phyloP scores from a whole-genome alignment of 2,113 vertebrate genomes.

The Alectura lathami region DNA sequence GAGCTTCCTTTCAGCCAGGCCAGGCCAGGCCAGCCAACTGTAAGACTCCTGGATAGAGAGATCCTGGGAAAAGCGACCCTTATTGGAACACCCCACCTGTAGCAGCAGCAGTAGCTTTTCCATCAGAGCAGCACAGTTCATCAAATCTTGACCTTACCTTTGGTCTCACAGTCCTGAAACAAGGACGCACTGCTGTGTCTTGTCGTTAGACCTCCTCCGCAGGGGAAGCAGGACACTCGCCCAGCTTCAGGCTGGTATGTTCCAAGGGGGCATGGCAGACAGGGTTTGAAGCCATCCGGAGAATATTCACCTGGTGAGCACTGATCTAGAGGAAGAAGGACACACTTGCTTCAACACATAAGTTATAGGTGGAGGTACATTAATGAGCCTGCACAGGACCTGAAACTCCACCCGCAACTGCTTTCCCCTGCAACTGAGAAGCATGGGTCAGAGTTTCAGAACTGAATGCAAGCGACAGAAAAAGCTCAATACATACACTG shows the following conservation, averaged over 20 bases:
- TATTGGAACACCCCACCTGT: neutral
- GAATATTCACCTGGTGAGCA: slow-evolving; percentile 91
- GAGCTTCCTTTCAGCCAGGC: neutral
- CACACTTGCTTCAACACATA: neutral
- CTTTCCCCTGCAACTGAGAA: neutral
- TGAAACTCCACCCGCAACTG: neutral
- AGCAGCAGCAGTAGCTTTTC: neutral
- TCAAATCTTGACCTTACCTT: slow-evolving; percentile 78
- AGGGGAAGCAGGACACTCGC: slow-evolving; percentile 88
- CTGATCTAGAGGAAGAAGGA: slow-evolving; percentile 78
- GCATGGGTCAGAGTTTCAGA: neutral
- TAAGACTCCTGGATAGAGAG: neutral
- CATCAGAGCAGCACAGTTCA: accelerated
- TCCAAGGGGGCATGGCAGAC: slow-evolving; percentile 85
- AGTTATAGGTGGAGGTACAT: accelerated
- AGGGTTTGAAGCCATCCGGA: slow-evolving; percentile 88
- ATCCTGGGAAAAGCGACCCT: neutral
- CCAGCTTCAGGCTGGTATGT: slow-evolving; percentile 91
- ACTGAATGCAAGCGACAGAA: neutral
- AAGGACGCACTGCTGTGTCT: slow-evolving; percentile 80
- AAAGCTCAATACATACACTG: neutral
- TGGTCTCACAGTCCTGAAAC: slow-evolving; percentile 96
- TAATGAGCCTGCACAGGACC: neutral
- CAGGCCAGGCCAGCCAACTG: neutral
- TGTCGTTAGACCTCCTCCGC: slow-evolving; percentile 89